Evolutionary conservation across 2,797 vertebrate genomes (phyloP).

Genomic region (Oreochromis grahami): DNA sequence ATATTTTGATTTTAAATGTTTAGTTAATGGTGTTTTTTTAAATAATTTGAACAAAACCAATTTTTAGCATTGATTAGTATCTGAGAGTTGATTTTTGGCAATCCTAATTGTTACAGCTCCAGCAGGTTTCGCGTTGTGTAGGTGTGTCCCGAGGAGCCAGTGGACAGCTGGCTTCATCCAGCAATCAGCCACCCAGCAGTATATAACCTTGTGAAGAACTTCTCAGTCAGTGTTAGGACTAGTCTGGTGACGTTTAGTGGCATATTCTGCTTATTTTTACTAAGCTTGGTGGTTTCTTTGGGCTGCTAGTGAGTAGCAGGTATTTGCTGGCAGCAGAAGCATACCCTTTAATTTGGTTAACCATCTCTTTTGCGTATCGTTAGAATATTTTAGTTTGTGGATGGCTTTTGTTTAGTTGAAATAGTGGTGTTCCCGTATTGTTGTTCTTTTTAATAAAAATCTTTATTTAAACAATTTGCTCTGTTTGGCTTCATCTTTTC

Average conservation of each 20-base stretch:
- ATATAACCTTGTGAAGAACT: background rate
- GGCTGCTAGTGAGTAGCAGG: background rate
- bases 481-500: background rate
- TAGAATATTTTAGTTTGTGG: background rate
- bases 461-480: background rate
- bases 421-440: background rate
- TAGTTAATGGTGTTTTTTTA: background rate
- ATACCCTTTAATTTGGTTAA: background rate
- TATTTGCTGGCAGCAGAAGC: background rate
- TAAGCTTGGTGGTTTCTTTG: background rate
- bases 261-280: background rate
- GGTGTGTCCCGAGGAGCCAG: background rate
- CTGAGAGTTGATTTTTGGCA: background rate
- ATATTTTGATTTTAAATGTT: background rate
- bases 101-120: background rate
- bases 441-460: background rate
- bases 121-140: rapidly evolving
- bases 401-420: background rate
- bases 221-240: background rate
- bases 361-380: background rate
- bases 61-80: background rate
- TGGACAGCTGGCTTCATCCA: background rate
- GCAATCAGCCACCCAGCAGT: background rate
- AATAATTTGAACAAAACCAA: background rate
- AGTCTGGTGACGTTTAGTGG: background rate